Evolutionary conservation across 2,888 invertebrate genomes (phyloP).

Genomic region (Pseudeuparius sepicola): DNA sequence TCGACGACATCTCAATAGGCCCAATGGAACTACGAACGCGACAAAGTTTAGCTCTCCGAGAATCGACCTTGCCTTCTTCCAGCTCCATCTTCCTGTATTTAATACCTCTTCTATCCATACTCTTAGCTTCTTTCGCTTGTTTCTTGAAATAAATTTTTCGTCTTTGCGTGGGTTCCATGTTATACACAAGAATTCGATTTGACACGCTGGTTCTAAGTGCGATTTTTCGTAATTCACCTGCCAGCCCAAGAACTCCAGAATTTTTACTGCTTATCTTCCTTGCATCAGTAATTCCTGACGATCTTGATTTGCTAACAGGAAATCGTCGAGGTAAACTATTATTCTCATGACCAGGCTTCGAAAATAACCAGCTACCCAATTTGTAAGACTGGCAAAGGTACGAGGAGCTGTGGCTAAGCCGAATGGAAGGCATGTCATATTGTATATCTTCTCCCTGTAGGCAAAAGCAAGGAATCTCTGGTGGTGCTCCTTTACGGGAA

Average conservation of each 20-base stretch:
- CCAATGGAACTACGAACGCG: slow-evolving; percentile 14
- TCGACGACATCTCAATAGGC: slow-evolving; percentile 11
- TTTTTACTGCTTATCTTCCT: slow-evolving; percentile 3
- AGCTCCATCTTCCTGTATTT: background rate
- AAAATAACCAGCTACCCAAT: slow-evolving; percentile 11
- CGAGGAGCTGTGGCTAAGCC: slow-evolving; percentile 15
- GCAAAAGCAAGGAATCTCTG: slow-evolving; percentile 17
- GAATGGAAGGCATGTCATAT: slow-evolving; percentile 21
- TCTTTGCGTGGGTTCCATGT: too few species aligned
- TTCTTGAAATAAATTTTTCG: background rate
- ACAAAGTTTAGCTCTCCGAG: slow-evolving; percentile 16
- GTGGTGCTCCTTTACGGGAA: slow-evolving; percentile 18
- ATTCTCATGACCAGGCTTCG: slow-evolving; percentile 20
- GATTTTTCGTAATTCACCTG: slow-evolving; percentile 13
- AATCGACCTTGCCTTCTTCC: slow-evolving; percentile 3
- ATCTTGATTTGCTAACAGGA: slow-evolving; percentile 13
- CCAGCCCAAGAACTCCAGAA: slow-evolving; percentile 5
- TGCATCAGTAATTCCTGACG: slow-evolving; percentile 7
- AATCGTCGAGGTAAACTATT: slow-evolving; percentile 27
- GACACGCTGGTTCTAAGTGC: slow-evolving; percentile 1
- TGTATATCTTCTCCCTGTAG: slow-evolving; percentile 14
- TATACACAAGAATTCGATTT: slow-evolving; percentile 15
- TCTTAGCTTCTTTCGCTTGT: slow-evolving; percentile 8
- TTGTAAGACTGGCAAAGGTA: slow-evolving; percentile 7
- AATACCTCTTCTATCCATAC: background rate